Conservation (phyloP, 2,113 vertebrate species). For the Camelus dromedarius region DNA sequence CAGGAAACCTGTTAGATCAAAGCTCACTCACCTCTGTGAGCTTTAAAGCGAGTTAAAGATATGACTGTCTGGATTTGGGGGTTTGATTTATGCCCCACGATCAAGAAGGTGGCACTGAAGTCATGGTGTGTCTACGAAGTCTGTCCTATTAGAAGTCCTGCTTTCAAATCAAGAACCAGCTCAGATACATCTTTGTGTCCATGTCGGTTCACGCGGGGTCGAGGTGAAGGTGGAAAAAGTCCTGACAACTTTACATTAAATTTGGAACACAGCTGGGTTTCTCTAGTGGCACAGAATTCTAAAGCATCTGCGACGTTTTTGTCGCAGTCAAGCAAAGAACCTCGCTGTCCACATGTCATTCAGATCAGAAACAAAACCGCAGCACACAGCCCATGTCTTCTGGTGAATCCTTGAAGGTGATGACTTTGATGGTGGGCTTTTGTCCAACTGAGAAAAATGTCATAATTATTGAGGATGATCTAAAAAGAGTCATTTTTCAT, state of each 20-base stretch:
- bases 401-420: neutral
- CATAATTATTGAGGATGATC: conserved; percentile 32
- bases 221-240: neutral
- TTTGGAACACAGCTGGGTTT: neutral
- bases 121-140: neutral
- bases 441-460: neutral
- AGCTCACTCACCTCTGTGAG: neutral
- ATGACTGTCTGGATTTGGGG: conserved; percentile 3
- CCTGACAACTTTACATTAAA: neutral
- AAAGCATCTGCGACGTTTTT: conserved; percentile 3
- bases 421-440: neutral
- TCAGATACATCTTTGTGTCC: neutral
- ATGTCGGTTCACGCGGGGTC: neutral
- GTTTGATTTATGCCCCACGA: neutral
- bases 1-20: neutral
- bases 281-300: neutral
- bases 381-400: rapidly evolving
- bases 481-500: conserved; percentile 42
- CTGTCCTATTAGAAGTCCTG: neutral
- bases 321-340: neutral
- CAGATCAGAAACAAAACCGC: too few species aligned
- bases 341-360: neutral
- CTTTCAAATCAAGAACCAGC: neutral
- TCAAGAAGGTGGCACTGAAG: neutral
- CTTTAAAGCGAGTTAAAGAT: neutral